Base-by-base conservation (phyloP, 2,888 invertebrate genomes). In the Drosophila planitibia region DNA sequence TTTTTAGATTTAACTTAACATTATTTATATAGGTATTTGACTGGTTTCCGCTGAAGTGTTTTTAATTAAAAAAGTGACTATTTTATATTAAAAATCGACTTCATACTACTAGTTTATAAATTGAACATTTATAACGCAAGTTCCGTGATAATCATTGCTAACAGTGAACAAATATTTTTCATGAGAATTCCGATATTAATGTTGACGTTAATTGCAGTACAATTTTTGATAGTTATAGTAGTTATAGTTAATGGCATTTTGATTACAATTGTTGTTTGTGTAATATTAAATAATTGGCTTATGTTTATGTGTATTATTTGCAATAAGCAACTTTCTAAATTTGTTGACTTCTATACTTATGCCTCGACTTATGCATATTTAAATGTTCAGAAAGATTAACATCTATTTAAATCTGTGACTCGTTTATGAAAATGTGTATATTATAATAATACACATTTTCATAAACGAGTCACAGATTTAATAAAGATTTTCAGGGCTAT, bases 161-260 rank as follows among this genome's bases (percentile, higher is more conserved):
- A 39, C 2, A n/a, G 1, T n/a, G 16, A 16, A n/a, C 14, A 39
- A 35, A 22, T 14, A 30, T 22, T 41, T 35, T 4, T 66, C 33
- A 52, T 52, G n/a, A 22, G 41, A 69, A 32, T n/a, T 44, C 49
- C 37, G 19, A 19, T 22, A 66, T 41, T 35, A 33, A 33, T 41
- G 52, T 22, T 33, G 33, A 19, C 64, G 32, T 0, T 33, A 39
- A 41, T 65, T 52, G 39, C 16, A 52, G 25, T 39, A 16, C 5
- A 28, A n/a, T 16, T 5, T 51, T 3, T 19, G 14, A 12, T 55
- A 1, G 10, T 28, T 28, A 7, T 37, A 25, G 25, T 47, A 25
- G 28, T 37, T n/a, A 52, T 25, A 30, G n/a, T 52, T 28, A 30
- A 30, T 52, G 19, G 0, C 30, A 3, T 16, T 47, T 47, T 47